Conservation (phyloP, 2,797 vertebrate species). For the Rhabdomys pumilio region DNA sequence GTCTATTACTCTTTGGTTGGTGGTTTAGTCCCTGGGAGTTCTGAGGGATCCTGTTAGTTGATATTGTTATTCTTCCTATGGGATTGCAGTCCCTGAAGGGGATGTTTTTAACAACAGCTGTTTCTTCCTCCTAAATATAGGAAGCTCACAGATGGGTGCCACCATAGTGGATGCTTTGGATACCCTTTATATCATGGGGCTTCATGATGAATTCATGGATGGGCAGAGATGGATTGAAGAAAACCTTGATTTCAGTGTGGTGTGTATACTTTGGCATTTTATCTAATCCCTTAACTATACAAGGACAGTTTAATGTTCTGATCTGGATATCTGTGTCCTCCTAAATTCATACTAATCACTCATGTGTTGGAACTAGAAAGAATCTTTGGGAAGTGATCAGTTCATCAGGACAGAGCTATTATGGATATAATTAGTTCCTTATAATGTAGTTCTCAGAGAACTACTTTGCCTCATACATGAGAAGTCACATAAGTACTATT, state of each 20-base stretch:
- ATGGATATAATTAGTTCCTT: neutral
- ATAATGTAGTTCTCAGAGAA: neutral
- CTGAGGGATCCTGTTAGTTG: neutral
- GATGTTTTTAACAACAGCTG: conserved; percentile 78
- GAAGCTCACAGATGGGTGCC: conserved; percentile 97
- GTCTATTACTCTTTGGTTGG: neutral
- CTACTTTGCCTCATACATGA: neutral
- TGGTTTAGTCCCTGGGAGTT: neutral
- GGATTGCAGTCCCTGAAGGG: conserved; percentile 17
- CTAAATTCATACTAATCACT: neutral
- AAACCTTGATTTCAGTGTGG: conserved; percentile 98
- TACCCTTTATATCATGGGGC: conserved; percentile 99
- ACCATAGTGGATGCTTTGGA: conserved; percentile 98
- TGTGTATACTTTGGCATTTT: conserved; percentile 87
- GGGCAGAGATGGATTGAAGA: conserved; percentile 98
- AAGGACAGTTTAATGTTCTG: conserved; percentile 31
- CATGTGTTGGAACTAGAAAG: neutral
- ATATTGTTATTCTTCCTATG: neutral
- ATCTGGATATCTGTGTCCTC: neutral
- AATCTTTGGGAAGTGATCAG: neutral
- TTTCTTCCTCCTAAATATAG: conserved; percentile 86
- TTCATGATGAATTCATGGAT: conserved; percentile 97
- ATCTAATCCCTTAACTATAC: conserved; percentile 46
- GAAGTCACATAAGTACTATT: neutral
- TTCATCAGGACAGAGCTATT: neutral